These are phyloP conservation scores for Drosophila equinoxialis DNA, from an alignment of 1,140 invertebrate species.

Conservation along the genomic window DNA sequence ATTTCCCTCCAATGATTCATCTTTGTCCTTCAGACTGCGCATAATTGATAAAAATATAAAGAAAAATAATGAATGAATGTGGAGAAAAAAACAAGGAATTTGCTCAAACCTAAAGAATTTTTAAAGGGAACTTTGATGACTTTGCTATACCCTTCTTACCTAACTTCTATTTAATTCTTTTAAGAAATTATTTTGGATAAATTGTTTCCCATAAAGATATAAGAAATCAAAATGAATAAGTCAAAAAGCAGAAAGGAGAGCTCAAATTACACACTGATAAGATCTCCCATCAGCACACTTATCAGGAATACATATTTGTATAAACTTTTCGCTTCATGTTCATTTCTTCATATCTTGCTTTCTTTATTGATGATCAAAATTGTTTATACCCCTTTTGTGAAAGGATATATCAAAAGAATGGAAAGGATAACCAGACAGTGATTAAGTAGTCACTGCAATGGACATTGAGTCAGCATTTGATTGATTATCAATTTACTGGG, in stretches of 20 bases:
- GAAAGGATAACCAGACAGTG: conserved; percentile 68
- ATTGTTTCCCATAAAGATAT: no score
- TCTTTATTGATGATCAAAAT: neutral
- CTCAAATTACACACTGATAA: no score
- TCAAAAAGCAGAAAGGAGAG: no score
- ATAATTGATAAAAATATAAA: conserved; percentile 71
- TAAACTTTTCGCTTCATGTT: neutral
- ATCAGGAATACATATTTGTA: neutral
- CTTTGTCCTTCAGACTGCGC: conserved; percentile 57
- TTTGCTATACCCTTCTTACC: neutral
- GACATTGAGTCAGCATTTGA: conserved; percentile 60
- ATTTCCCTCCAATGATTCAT: conserved; percentile 72
- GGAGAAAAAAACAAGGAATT: conserved; percentile 2
- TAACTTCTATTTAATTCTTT: neutral
- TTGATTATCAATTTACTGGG: conserved; percentile 76
- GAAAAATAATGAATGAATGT: conserved; percentile 4
- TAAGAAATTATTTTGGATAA: no score
- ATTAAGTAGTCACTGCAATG: conserved; percentile 65
- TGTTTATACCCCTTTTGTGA: neutral
- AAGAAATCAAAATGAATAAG: no score
- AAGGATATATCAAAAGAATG: conserved; percentile 14
- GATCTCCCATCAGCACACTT: no score
- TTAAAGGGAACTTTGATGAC: neutral
- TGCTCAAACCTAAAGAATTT: neutral
- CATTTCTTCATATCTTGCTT: neutral